Evolutionary conservation across 2,888 invertebrate species (phyloP).

Genomic region (Meiosimyza decipiens): DNA sequence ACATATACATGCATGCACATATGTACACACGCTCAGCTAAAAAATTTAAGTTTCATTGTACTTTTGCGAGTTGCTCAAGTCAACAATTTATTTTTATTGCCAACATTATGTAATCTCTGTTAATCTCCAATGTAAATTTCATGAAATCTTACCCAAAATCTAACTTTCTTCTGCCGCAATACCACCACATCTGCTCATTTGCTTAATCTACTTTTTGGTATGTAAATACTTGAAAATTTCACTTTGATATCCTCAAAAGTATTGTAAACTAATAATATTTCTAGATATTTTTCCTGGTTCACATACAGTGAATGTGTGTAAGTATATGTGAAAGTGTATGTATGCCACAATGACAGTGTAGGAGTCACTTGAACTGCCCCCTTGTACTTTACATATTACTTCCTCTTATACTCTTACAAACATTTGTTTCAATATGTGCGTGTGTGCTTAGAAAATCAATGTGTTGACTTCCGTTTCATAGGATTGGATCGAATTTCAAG

Average conservation of each 20-base stretch:
- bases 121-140: conserved; percentile 17
- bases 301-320: not conserved
- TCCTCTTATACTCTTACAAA: too few species aligned
- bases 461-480: not conserved
- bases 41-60: not conserved
- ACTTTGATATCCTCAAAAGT: conserved; percentile 40
- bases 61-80: not conserved
- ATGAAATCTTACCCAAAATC: not conserved
- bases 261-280: conserved; percentile 47
- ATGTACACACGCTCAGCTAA: too few species aligned
- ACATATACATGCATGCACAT: too few species aligned
- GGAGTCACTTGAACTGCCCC: conserved; percentile 31
- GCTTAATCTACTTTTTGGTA: not conserved
- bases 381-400: not conserved
- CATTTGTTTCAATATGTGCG: not conserved
- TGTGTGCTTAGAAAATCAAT: conserved; percentile 29
- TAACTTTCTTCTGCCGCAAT: not conserved
- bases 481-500: conserved; percentile 22
- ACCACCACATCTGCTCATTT: not conserved
- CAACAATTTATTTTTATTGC: conserved; percentile 16
- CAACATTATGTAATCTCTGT: conserved; percentile 18
- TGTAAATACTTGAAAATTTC: conserved; percentile 30
- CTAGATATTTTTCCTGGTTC: conserved; percentile 4
- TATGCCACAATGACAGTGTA: not conserved
- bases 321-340: not conserved